These are phyloP conservation scores for Neolamprologus fasciatus DNA, from an alignment of 2,113 vertebrate species.

Conservation along the genomic window DNA sequence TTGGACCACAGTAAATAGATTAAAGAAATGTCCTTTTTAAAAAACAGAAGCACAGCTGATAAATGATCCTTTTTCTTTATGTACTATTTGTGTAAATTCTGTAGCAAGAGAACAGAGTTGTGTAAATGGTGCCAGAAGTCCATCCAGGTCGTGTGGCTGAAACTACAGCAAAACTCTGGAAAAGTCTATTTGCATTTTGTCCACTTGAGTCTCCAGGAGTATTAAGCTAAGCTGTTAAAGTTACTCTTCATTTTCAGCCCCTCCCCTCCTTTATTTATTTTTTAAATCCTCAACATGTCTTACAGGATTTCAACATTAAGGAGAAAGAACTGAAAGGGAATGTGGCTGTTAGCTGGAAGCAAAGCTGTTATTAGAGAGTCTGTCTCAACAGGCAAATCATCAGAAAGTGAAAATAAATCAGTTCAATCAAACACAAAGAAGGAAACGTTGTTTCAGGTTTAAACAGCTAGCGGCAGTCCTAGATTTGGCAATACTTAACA, in stretches of 20 bases:
- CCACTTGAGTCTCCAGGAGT: rapidly evolving
- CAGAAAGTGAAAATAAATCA: neutral
- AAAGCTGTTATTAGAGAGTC: neutral
- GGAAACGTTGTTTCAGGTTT: rapidly evolving
- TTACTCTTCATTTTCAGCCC: neutral
- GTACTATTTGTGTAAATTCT: neutral
- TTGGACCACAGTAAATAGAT: rapidly evolving
- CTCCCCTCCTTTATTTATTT: neutral
- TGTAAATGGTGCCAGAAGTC: neutral
- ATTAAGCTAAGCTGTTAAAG: neutral
- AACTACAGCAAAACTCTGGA: neutral
- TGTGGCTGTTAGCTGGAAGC: neutral
- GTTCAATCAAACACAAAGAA: neutral
- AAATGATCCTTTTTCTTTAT: neutral
- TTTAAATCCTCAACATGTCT: neutral
- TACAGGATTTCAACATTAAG: neutral
- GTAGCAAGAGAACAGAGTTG: neutral
- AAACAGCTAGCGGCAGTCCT: neutral
- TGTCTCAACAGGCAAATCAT: neutral
- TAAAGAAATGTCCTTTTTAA: rapidly evolving
- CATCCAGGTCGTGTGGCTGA: neutral
- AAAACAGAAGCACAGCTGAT: neutral
- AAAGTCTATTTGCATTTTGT: neutral
- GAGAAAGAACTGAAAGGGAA: neutral
- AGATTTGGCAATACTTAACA: neutral